Evolutionary conservation across 2,113 vertebrate genomes (phyloP).

Genomic region (Anhinga rufa): DNA sequence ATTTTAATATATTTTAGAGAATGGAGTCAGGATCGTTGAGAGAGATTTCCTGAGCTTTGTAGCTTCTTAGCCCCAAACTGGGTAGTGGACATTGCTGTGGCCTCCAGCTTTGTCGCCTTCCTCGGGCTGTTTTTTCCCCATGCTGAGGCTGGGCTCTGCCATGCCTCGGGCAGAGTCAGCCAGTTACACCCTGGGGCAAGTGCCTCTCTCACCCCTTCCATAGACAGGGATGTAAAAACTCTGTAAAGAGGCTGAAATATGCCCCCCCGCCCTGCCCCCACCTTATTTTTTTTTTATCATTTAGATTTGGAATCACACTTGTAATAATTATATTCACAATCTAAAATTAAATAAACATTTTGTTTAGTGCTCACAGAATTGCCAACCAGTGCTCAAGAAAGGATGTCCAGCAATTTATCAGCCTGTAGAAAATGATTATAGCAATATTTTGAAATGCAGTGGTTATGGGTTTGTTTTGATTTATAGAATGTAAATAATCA

Average conservation of each 20-base stretch:
- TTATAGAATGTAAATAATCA: constrained; percentile 51
- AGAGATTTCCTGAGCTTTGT: neutral
- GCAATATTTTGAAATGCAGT: constrained; percentile 56
- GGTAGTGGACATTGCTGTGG: neutral
- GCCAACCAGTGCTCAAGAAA: constrained; percentile 31
- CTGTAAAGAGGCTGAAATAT: neutral
- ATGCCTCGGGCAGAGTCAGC: neutral
- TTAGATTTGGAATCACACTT: neutral
- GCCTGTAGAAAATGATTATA: constrained; percentile 30
- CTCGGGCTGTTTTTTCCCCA: neutral
- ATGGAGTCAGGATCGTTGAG: neutral
- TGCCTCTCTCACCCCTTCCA: neutral
- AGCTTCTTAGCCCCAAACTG: neutral
- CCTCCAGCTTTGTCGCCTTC: neutral
- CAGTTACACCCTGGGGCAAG: neutral
- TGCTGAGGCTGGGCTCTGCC: neutral
- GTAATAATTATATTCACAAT: constrained; percentile 16
- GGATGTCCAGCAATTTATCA: constrained; percentile 53
- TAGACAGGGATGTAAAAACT: neutral
- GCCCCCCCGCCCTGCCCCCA: no score
- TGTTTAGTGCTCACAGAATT: constrained; percentile 44
- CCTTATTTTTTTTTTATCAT: neutral
- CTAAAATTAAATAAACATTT: constrained; percentile 27
- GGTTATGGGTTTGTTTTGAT: constrained; percentile 45
- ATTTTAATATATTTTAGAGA: neutral